Evolutionary conservation across 1,140 invertebrate genomes (phyloP), one percentile per base, ranked within the genome.

Genomic region (Euschistus heros): DNA sequence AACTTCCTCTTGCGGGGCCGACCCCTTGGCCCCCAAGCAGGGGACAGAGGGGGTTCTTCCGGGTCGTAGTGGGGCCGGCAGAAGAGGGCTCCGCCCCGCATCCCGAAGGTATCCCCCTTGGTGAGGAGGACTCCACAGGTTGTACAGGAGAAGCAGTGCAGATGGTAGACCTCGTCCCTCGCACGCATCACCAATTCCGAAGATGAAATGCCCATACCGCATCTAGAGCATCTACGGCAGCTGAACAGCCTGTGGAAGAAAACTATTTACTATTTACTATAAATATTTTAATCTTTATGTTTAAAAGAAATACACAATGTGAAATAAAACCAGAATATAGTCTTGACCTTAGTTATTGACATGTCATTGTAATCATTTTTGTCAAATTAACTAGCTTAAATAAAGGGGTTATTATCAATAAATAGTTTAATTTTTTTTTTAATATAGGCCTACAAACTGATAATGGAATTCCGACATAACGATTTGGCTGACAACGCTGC

Each of bases 181-280:
- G 91, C 92, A 67, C 91, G 77, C 92, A 95, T 96, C 72, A 96
- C 92, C 71, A 95, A 79, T 78, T 96, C 92, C 69, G 87, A 87
- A n/a, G 91, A 85, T 15, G 87, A 86, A 71, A 97, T 89, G 0
- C 86, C 87, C 42, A 86, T 83, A 17, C 86, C 84, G 74, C 92
- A 96, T 54, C 90, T 81, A 1, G 86, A 86, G 73, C 92, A 95
- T 64, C 89, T 80, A 72, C 89, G 87, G 65, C 87, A 85, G 54
- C 85, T 86, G 72, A 88, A 89, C 71, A 89, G 75, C 72, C 87
- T 89, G 79, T 2, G n/a, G 4, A 80, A 80, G 27, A 60, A 37
- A 37, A 13, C 33, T 10, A 13, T 37, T 10, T 10, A 37, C 13
- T 13, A 37, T 10, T 37, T 6, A n/a, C n/a, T n/a, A n/a, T n/a